Evolutionary conservation across 2,797 vertebrate genomes (phyloP), one percentile per base, ranked within the genome.

Genomic region (Acrossocheilus wenchowensis): DNA sequence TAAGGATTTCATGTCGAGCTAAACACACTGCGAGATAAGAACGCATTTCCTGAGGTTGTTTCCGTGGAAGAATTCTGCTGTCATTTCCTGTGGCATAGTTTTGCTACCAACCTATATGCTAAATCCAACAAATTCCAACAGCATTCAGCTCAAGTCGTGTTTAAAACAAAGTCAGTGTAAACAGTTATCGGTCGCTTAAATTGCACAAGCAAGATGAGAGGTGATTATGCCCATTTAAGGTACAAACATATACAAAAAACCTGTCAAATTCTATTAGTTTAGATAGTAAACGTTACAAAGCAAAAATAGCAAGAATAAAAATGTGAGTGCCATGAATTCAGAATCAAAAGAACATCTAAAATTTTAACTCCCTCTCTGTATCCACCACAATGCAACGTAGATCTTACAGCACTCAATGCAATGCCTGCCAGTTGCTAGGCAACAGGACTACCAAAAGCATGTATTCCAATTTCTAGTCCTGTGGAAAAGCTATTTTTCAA

Each of bases 341-440:
- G n/a, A 45, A 66, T 73, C 34, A 73, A 62, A 80, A 23, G 68
- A 80, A 21, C 23, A 81, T 77, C 43, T 57, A 30, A 84, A 66
- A 62, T 68, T 48, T 52, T 15, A 26, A 52, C 77, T 74, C 43
- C 41, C 43, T 80, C 30, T 43, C 19, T n/a, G 41, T 66, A 81
- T 41, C 71, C 45, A 66, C 41, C 68, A 86, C 30, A 74, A 60
- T 11, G 11, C 30, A 66, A 73, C 39, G 26, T 8, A 73, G 48
- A 78, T 82, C 78, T 82, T 54, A 74, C 72, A 23, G 64, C 23
- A 78, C 86, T 88, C 74, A 81, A 74, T 77, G 66, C 86, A 89
- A 79, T 39, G 84, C 81, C 87, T 78, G 39, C 80, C 84, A 90
- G 92, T 91, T 92, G 91, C 91, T 88, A 90, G 75, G 92, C 92